These are phyloP conservation scores for Mormyrus proboscirostris DNA, from an alignment of 2,797 vertebrate species.

Conservation along the genomic window DNA sequence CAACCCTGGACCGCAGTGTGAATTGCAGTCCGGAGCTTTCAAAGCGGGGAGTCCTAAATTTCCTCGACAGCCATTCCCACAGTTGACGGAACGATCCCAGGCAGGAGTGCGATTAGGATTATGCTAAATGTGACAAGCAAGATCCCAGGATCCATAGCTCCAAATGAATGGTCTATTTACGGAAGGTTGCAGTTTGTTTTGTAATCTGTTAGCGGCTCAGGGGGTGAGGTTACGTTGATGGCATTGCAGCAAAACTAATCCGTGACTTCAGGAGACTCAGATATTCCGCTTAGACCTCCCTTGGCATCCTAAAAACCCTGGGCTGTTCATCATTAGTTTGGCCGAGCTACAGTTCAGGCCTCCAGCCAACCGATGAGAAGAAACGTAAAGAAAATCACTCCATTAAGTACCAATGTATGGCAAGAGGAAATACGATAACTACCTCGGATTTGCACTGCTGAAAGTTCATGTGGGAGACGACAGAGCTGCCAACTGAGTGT, in stretches of 20 bases:
- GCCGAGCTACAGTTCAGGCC: background rate
- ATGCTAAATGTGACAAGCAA: background rate
- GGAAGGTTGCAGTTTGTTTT: background rate
- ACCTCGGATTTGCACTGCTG: conserved; percentile 10
- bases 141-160: background rate
- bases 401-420: background rate
- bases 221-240: background rate
- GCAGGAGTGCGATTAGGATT: background rate
- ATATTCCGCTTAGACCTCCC: background rate
- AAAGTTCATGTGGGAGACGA: conserved; percentile 15
- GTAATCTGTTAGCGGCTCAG: background rate
- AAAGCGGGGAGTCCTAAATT: background rate
- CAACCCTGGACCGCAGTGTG: background rate
- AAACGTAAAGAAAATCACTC: background rate
- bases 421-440: conserved; percentile 14
- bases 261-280: background rate
- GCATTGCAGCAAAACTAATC: background rate
- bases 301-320: background rate
- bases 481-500: background rate
- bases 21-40: conserved; percentile 4
- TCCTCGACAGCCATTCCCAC: background rate
- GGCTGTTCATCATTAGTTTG: background rate
- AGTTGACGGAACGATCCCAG: background rate
- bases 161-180: background rate
- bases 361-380: background rate